phyloP scores from a whole-genome alignment of 1,140 invertebrate species.

The Philopotamus ludificatus region DNA sequence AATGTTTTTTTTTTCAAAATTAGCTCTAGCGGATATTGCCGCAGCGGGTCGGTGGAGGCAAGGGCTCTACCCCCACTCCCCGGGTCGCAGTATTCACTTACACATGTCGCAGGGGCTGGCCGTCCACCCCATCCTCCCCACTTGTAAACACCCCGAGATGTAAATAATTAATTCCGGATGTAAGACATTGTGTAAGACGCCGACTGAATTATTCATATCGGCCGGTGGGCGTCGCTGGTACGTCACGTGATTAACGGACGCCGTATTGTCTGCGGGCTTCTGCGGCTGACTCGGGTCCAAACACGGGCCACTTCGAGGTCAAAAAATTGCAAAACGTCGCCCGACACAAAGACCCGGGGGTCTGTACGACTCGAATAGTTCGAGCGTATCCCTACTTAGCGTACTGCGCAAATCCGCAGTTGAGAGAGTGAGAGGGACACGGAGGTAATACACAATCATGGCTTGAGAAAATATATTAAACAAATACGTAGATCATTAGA shows the following conservation, averaged over 20 bases:
- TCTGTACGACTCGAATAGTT: background rate
- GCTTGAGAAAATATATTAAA: no score
- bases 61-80: background rate
- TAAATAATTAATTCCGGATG: constrained; percentile 42
- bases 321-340: background rate
- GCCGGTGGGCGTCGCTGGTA: constrained; percentile 10
- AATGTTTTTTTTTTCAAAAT: no score
- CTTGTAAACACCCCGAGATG: constrained; percentile 36
- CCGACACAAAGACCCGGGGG: background rate
- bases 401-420: no score
- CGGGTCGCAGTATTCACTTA: constrained; percentile 12
- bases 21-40: no score
- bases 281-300: background rate
- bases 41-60: no score
- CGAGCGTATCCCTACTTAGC: background rate
- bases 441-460: no score
- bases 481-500: no score
- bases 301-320: background rate
- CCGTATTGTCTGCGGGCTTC: no score
- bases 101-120: background rate
- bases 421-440: no score
- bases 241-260: no score
- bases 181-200: constrained; percentile 42
- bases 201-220: constrained; percentile 39
- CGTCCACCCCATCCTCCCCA: constrained; percentile 10